Conservation (phyloP, 2,797 vertebrate genomes). For the Premnoplex brunnescens region DNA sequence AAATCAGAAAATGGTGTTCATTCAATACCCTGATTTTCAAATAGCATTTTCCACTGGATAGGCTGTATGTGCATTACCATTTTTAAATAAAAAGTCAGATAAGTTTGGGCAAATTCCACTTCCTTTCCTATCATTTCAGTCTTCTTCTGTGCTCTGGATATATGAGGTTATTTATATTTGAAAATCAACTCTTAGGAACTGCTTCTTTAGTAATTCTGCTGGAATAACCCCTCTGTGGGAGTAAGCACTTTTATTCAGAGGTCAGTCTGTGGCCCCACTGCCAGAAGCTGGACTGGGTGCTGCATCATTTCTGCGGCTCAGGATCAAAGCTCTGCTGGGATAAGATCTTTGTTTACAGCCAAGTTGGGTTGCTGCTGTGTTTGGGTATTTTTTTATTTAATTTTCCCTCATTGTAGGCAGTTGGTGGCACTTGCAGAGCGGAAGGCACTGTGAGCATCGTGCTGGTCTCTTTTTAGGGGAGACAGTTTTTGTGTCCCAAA, state of each 20-base stretch:
- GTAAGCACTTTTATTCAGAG: not conserved
- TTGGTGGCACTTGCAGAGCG: not conserved
- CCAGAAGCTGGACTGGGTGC: not conserved
- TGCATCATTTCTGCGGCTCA: not conserved
- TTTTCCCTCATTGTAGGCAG: not conserved
- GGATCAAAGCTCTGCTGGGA: not conserved
- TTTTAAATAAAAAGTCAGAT: not conserved
- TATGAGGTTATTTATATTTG: not conserved
- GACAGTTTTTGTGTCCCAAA: not conserved
- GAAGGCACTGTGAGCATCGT: not conserved
- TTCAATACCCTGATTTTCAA: not conserved
- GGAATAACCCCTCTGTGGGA: not conserved
- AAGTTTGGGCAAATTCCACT: not conserved
- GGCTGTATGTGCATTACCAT: fast-evolving
- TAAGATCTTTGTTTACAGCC: not conserved
- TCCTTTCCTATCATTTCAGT: not conserved
- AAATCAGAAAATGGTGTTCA: not conserved
- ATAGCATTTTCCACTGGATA: not conserved
- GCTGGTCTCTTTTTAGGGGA: not conserved
- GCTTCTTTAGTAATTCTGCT: not conserved
- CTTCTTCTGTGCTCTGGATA: not conserved
- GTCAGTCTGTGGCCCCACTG: not conserved
- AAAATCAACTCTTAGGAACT: not conserved
- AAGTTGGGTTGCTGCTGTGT: not conserved
- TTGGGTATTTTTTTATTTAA: not conserved